Evolutionary conservation across 2,888 invertebrate genomes (phyloP), one percentile per base, ranked within the genome.

Genomic region (Synergus umbraculus): DNA sequence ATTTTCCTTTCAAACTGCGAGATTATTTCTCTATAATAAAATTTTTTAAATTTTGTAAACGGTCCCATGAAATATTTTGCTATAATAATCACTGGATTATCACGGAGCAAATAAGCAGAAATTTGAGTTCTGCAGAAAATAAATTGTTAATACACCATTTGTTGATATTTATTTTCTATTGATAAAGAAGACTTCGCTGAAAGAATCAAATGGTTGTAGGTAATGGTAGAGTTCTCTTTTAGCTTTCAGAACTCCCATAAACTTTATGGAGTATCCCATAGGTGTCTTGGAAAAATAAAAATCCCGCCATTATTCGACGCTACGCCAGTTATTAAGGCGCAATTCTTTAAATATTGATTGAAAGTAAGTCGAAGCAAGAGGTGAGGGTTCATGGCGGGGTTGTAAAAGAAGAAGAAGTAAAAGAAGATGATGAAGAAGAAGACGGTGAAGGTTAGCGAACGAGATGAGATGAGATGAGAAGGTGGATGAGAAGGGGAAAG

Each of bases 291-390:
- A 54, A n/a, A 54, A 49, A 54, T 49, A 49, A n/a, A 54, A 54
- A 54, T n/a, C 2, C n/a, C n/a, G 84, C 85, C 84, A 87, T 89
- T 86, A 88, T 85, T 85, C 84, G 83, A 86, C 85, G 86, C 86
- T 83, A 85, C 82, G 85, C 83, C 81, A 86, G 89, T 91, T 91
- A 91, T 91, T 91, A 90, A 90, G 89, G 91, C 91, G 90, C 91
- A 91, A 91, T 91, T 91, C 91, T 91, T 91, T 90, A 91, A 91
- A 91, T 91, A 91, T 91, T 91, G 91, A 91, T 91, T 91, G 89
- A 89, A 89, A 88, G 88, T 88, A 86, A 86, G 87, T 83, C 85
- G 85, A 76, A 84, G 85, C 80, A 80, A 65, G 79, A 78, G 79
- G 82, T 79, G 78, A 80, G 83, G 84, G 83, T 82, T 82, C 80